Base-by-base conservation (phyloP, 2,888 invertebrate genomes). In the Drosophila koepferae region DNA sequence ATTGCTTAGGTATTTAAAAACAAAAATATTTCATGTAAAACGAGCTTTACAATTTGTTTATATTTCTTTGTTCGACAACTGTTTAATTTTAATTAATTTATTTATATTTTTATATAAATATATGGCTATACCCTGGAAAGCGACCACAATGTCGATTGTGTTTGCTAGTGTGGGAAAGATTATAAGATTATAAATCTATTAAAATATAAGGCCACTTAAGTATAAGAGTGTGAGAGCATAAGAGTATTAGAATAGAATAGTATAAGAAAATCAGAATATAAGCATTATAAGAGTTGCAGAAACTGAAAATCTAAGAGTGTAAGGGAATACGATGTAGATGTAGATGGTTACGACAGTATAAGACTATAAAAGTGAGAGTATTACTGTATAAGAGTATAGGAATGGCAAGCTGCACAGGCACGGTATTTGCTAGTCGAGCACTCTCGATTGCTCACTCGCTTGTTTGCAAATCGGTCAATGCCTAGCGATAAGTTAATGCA, bases 401-500 rank as follows among this genome's bases (percentile, higher is more conserved):
- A 34, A 34, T 34, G 28, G 28, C 5, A 1, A 28, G 28, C 28
- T 28, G 28, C 6, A 1, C 28, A 28, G 28, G 28, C 28, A 28
- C 28, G 28, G 28, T 38, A 38, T 51, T 12, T 51, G 18, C 18
- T 12, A 51, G 49, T 51, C 34, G 34, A 12, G 48, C 48, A 49
- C 34, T 34, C 49, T 34, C 34, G 49, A 31, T 12, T 2, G 0
- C 9, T 12, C 12, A 3, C 34, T 14, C 48, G 14, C 14, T 34
- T 62, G 51, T 79, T 72, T 73, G 66, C 63, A 67, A 73, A 73
- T 70, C 77, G 78, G 53, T 73, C 70, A 64, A 4, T 54, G 74
- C 36, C 75, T 49, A 75, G 34, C 54, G 60, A 69, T 63, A 80
- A 77, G 70, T 76, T 74, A 86, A 83, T 62, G 60, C 67, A 74